Evolutionary conservation across 2,888 invertebrate genomes (phyloP), one percentile per base, ranked within the genome.

Genomic region (Operophtera brumata): DNA sequence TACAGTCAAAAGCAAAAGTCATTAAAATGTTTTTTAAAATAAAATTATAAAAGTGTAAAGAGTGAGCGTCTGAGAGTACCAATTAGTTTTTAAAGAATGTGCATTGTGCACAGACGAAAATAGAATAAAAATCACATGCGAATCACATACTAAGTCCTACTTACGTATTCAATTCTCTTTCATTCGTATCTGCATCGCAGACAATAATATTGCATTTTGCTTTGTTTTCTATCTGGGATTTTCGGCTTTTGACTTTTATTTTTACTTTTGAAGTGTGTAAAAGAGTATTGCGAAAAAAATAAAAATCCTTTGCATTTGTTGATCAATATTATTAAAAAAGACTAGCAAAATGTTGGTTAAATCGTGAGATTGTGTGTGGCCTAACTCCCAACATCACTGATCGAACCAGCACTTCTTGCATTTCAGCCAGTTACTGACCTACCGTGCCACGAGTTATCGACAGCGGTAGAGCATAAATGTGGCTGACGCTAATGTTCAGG

Each of bases 1-100:
- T 52, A 52, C 52, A 57, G 41, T 46, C 34, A 14, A 8, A 28
- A 8, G 48, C 41, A 52, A 52, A 52, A 52, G 20, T 37, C 10
- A 30, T 5, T 5, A 7, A 30, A 5, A 7, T 6, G 26, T 26
- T 26, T 0, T 26, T 26, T 26, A 26, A 28, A 28, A 28, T 36
- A 36, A 13, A 36, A n/a, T 2, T 0, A 11, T n/a, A 11, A 11
- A 34, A 6, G 4, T 11, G 6, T n/a, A 10, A 30, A 30, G 30
- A 30, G 30, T 9, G 20, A 20, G 9, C 8, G 30, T 30, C 7
- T 7, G 8, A 6, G 0, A 30, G 7, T 9, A 30, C 30, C 30
- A 30, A 30, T 30, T 7, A 30, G 9, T 30, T 30, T 30, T 30
- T 8, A 30, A 30, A 30, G 30, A 30, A 30, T 1, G 30, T 30